Percentiles rank a stretch among this genome's conserved stretches.
phyloP scores from a whole-genome alignment of 2,113 vertebrate genomes.

The Myanophis thanlyinensis region DNA sequence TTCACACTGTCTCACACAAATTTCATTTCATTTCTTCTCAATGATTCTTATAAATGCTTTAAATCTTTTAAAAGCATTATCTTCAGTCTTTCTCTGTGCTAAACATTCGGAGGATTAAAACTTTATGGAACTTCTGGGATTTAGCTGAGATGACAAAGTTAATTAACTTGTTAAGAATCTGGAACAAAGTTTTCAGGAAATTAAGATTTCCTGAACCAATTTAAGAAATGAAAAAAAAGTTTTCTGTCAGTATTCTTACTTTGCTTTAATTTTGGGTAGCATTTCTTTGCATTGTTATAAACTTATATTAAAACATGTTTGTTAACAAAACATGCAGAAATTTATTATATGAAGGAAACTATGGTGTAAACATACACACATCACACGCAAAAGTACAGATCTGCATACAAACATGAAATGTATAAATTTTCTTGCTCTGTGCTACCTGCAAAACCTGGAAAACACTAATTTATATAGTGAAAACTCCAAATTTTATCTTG shows the following conservation, averaged over 20 bases:
- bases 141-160: background rate
- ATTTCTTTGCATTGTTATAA: background rate
- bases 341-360: background rate
- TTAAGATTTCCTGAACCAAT: background rate
- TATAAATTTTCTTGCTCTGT: background rate
- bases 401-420: background rate
- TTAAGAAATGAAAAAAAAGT: background rate
- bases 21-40: background rate
- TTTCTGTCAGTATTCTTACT: background rate
- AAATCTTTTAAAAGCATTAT: background rate
- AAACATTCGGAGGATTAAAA: background rate
- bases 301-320: background rate
- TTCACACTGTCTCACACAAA: background rate
- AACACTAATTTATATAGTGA: background rate
- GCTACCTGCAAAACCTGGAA: background rate
- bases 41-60: background rate
- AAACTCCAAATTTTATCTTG: background rate
- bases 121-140: background rate
- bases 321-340: background rate
- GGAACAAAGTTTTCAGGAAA: background rate
- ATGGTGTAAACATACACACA: background rate
- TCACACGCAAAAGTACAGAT: background rate
- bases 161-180: background rate
- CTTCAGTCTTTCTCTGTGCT: background rate
- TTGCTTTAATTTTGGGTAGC: background rate